These are phyloP conservation scores for Phenganax subtilis DNA, from an alignment of 92 coral and sea anemone species.

Conservation along the genomic window DNA sequence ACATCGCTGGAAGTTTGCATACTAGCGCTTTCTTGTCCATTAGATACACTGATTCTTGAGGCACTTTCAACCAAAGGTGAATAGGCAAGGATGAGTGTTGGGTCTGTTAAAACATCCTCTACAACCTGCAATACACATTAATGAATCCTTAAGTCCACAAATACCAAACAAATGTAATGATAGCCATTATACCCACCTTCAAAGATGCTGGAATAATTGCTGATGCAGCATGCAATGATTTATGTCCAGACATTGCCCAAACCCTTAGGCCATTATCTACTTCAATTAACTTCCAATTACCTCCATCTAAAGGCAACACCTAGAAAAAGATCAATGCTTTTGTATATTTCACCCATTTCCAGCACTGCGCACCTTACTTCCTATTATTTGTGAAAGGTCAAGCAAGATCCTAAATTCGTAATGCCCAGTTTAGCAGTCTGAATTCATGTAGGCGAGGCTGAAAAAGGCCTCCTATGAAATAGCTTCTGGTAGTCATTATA, in stretches of 20 bases:
- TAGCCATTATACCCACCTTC: conserved; percentile 44
- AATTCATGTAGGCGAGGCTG: too few species aligned
- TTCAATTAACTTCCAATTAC: conserved; percentile 55
- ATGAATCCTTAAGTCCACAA: not conserved
- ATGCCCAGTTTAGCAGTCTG: too few species aligned
- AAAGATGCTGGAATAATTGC: conserved; percentile 61
- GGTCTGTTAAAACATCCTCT: conserved; percentile 56
- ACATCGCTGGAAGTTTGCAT: conserved; percentile 49
- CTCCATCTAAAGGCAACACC: conserved; percentile 27
- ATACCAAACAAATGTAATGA: not conserved
- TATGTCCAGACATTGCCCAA: conserved; percentile 53
- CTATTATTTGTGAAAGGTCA: too few species aligned
- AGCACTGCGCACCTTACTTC: too few species aligned
- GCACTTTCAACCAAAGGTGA: conserved; percentile 57
- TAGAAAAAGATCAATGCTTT: not conserved
- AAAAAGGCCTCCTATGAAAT: too few species aligned
- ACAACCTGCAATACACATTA: conserved; percentile 52
- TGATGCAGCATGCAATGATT: conserved; percentile 62
- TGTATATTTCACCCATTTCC: too few species aligned
- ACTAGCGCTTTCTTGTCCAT: conserved; percentile 10
- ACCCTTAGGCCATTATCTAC: conserved; percentile 67
- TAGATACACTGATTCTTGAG: conserved; percentile 52
- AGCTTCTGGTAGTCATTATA: too few species aligned
- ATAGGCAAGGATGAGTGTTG: conserved; percentile 60
- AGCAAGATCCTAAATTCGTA: too few species aligned